Conservation (phyloP, 1,140 invertebrate genomes). For the Trissolcus basalis region DNA sequence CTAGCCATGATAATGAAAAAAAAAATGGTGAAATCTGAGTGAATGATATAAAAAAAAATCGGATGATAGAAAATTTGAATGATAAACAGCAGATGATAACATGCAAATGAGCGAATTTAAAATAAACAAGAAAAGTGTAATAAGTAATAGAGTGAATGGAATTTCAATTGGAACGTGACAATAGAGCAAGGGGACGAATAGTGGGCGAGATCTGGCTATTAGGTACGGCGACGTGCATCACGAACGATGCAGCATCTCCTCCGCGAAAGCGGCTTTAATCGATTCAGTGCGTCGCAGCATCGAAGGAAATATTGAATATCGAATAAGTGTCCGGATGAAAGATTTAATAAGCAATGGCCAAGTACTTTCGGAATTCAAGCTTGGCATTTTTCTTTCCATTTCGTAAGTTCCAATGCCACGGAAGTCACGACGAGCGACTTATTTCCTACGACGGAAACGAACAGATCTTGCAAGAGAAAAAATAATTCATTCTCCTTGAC, state of each 20-base stretch:
- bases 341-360: slow-evolving; percentile 60
- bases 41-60: too few relatives aligned
- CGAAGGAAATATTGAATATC: slow-evolving; percentile 61
- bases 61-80: slow-evolving; percentile 19
- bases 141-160: slow-evolving; percentile 52
- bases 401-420: slow-evolving; percentile 45
- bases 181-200: slow-evolving; percentile 37
- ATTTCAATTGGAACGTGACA: slow-evolving; percentile 56
- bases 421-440: slow-evolving; percentile 55
- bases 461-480: slow-evolving; percentile 28
- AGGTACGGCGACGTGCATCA: slow-evolving; percentile 22
- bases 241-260: slow-evolving; percentile 23
- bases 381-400: slow-evolving; percentile 43
- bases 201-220: slow-evolving; percentile 29
- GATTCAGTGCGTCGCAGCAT: slow-evolving; percentile 34
- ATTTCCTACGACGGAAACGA: slow-evolving; percentile 50
- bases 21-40: too few relatives aligned
- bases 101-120: background rate
- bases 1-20: too few relatives aligned
- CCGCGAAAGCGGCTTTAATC: slow-evolving; percentile 48
- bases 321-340: slow-evolving; percentile 53
- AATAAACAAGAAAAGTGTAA: slow-evolving; percentile 35
- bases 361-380: slow-evolving; percentile 51
- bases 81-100: slow-evolving; percentile 16
- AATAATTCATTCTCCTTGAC: slow-evolving; percentile 50